These are phyloP conservation scores for Aphodius sticticus DNA, from an alignment of 2,888 invertebrate species.

Conservation along the genomic window DNA sequence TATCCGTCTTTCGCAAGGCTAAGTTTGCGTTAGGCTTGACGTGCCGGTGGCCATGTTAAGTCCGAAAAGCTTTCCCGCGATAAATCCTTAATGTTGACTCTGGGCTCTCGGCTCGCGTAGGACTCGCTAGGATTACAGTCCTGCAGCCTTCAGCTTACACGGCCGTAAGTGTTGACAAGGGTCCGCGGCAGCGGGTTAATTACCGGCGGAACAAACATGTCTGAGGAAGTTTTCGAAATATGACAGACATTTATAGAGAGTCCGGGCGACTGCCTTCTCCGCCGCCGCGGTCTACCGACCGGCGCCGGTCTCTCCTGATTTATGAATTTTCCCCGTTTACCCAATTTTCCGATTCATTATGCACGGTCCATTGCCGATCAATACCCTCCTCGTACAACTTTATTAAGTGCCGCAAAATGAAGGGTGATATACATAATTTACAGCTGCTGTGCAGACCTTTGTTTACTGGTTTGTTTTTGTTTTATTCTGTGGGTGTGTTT, in stretches of 20 bases:
- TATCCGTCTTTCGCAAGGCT: no score
- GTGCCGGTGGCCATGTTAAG: neutral
- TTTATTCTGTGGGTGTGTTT: neutral
- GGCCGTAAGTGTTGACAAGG: conserved; percentile 4
- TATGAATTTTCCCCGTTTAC: conserved; percentile 10
- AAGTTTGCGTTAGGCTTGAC: no score
- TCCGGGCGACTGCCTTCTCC: neutral
- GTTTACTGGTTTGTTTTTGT: neutral
- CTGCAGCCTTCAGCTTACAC: neutral
- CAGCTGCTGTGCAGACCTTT: neutral
- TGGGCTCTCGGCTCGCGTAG: neutral
- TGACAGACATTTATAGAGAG: neutral
- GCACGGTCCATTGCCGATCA: conserved; percentile 12
- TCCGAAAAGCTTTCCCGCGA: neutral
- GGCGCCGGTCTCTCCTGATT: neutral
- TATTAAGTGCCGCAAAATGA: conserved; percentile 10
- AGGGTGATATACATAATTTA: neutral
- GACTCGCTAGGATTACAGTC: neutral
- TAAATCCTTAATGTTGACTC: neutral
- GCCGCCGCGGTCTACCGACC: neutral
- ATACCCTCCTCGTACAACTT: conserved; percentile 9
- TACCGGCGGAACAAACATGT: neutral
- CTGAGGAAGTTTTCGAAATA: neutral
- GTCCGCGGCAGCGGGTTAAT: neutral
- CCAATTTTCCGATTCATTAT: conserved; percentile 25